Percentiles rank a stretch among this genome's conserved stretches.
Evolutionary conservation across 1,140 invertebrate species (phyloP).

Genomic region (Drosophila kikkawai): DNA sequence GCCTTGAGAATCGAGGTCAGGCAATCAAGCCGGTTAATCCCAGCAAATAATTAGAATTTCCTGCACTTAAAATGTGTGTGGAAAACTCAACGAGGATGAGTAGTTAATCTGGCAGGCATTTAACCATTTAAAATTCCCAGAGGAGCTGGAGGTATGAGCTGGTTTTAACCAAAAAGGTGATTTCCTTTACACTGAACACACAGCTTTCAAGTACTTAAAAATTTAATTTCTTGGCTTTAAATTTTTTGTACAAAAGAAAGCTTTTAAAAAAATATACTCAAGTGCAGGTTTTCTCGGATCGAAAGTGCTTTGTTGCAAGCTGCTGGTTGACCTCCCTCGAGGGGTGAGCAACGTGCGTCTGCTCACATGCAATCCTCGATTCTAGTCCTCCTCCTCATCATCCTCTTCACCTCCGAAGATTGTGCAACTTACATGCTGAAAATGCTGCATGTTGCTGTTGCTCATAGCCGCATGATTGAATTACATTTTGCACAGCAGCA

Average conservation of each 20-base stretch:
- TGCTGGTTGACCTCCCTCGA: constrained; percentile 66
- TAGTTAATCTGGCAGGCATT: constrained; percentile 45
- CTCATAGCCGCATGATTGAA: constrained; percentile 76
- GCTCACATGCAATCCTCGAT: constrained; percentile 38
- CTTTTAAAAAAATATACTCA: neutral
- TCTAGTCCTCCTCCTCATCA: neutral
- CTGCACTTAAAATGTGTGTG: constrained; percentile 22
- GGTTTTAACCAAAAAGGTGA: constrained; percentile 14
- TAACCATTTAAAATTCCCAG: constrained; percentile 39
- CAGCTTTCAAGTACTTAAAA: neutral
- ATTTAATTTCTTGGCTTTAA: neutral
- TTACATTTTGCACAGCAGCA: constrained; percentile 74
- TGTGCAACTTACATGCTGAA: constrained; percentile 60
- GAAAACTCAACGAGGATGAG: constrained; percentile 30
- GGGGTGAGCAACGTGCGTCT: constrained; percentile 80
- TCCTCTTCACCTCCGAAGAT: constrained; percentile 27
- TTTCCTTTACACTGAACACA: constrained; percentile 8
- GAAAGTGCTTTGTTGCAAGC: constrained; percentile 45
- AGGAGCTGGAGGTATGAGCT: constrained; percentile 5
- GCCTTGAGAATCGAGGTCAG: constrained; percentile 35
- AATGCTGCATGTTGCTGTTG: constrained; percentile 47
- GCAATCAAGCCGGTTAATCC: constrained; percentile 34
- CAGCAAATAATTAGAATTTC: constrained; percentile 52
- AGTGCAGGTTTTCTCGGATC: constrained; percentile 2
- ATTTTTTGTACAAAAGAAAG: neutral